Evolutionary conservation across 2,888 invertebrate genomes (phyloP).

Genomic region (Ennomos erosarius): DNA sequence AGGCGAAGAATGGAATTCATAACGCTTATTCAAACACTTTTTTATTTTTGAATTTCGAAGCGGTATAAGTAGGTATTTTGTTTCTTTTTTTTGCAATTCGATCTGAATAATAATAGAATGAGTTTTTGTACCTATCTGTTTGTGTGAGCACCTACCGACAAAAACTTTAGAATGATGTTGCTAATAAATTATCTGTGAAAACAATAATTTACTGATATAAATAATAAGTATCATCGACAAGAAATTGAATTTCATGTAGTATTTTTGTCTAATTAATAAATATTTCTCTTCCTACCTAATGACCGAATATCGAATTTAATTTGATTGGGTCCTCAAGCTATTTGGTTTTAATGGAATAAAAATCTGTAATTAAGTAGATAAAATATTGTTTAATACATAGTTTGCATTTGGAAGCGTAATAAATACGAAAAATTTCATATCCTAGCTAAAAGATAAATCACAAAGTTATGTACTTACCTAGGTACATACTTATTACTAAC

Average conservation of each 20-base stretch:
- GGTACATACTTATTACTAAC: conserved; percentile 54
- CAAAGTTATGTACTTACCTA: conserved; percentile 76
- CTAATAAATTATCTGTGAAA: too few relatives aligned
- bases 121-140: not conserved
- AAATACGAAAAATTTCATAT: conserved; percentile 80
- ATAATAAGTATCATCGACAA: too few relatives aligned
- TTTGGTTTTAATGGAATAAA: conserved; percentile 48
- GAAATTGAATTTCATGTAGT: too few relatives aligned
- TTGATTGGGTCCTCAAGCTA: not conserved
- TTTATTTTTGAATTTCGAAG: conserved; percentile 20
- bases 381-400: conserved; percentile 84
- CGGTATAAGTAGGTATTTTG: too few relatives aligned
- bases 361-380: conserved; percentile 68
- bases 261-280: too few relatives aligned
- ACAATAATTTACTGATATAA: too few relatives aligned
- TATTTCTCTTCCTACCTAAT: not conserved
- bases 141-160: too few relatives aligned
- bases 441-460: conserved; percentile 83
- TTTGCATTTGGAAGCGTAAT: conserved; percentile 84
- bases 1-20: conserved; percentile 33
- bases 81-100: conserved; percentile 18
- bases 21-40: conserved; percentile 31
- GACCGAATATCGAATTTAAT: not conserved
- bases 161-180: too few relatives aligned
- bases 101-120: conserved; percentile 10